Evolutionary conservation across 2,113 vertebrate genomes (phyloP).

Genomic region (Aramus guarauna): DNA sequence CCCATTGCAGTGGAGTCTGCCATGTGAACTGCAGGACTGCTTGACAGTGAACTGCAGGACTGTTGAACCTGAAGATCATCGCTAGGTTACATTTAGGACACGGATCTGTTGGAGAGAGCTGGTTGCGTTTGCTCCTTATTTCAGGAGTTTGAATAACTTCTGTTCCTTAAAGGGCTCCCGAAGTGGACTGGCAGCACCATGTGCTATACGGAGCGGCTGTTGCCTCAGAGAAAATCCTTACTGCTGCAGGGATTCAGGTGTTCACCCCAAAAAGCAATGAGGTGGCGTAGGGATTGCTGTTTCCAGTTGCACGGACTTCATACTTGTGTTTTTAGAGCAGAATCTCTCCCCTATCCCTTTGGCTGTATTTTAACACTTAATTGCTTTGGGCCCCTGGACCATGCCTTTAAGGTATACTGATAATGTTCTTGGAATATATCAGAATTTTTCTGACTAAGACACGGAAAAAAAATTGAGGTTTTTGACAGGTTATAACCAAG

Average conservation of each 20-base stretch:
- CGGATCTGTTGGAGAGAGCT: neutral
- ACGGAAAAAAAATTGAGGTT: neutral
- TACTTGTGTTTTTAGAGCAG: neutral
- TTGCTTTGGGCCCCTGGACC: neutral
- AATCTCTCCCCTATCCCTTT: neutral
- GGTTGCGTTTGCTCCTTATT: neutral
- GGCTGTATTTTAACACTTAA: neutral
- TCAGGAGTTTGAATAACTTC: neutral
- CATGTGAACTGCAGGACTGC: neutral
- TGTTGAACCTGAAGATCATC: neutral
- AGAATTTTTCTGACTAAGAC: neutral
- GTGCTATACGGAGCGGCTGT: rapidly evolving
- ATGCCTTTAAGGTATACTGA: neutral
- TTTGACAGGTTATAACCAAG: neutral
- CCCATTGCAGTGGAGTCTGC: neutral
- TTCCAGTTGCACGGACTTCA: neutral
- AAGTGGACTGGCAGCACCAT: neutral
- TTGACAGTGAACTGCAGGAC: neutral
- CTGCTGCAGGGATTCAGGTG: neutral
- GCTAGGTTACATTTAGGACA: neutral
- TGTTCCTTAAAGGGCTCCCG: neutral
- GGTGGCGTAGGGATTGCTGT: rapidly evolving
- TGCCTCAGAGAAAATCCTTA: neutral
- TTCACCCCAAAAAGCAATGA: neutral
- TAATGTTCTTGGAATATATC: neutral